Percentiles rank a stretch among this genome's conserved stretches.
These are phyloP conservation scores for Alsophila aescularia DNA, from an alignment of 2,888 invertebrate genomes.

Conservation along the genomic window DNA sequence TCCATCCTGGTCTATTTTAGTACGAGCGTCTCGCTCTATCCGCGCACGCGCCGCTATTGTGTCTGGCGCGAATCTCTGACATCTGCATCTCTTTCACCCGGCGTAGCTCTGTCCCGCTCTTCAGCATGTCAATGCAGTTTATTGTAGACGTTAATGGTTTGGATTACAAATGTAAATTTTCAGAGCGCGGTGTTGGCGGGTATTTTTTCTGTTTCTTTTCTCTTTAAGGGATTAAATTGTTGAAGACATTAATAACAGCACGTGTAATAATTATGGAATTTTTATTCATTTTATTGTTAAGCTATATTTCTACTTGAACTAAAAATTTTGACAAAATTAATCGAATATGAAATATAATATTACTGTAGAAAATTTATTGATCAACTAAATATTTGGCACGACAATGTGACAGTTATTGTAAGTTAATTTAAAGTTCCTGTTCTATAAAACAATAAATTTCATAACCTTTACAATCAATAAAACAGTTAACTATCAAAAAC, in stretches of 20 bases:
- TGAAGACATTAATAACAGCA: conserved; percentile 55
- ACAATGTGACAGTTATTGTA: not conserved
- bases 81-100: conserved; percentile 56
- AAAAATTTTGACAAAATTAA: no score
- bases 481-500: conserved; percentile 36
- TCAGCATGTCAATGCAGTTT: conserved; percentile 80
- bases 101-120: conserved; percentile 65
- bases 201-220: conserved; percentile 71
- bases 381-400: not conserved
- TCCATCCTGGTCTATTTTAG: conserved; percentile 52
- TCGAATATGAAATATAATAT: no score
- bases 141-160: conserved; percentile 82
- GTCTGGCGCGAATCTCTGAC: conserved; percentile 69
- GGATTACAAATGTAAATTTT: conserved; percentile 84
- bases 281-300: no score
- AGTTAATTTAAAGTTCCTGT: not conserved
- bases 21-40: conserved; percentile 61
- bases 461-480: conserved; percentile 12
- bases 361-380: no score
- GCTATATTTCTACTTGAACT: no score
- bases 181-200: conserved; percentile 78
- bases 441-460: conserved; percentile 1
- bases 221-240: conserved; percentile 78
- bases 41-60: conserved; percentile 81
- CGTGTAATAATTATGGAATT: no score